Evolutionary conservation across 2,797 vertebrate species (phyloP), one percentile per base, ranked within the genome.

Genomic region (Novumbra hubbsi): DNA sequence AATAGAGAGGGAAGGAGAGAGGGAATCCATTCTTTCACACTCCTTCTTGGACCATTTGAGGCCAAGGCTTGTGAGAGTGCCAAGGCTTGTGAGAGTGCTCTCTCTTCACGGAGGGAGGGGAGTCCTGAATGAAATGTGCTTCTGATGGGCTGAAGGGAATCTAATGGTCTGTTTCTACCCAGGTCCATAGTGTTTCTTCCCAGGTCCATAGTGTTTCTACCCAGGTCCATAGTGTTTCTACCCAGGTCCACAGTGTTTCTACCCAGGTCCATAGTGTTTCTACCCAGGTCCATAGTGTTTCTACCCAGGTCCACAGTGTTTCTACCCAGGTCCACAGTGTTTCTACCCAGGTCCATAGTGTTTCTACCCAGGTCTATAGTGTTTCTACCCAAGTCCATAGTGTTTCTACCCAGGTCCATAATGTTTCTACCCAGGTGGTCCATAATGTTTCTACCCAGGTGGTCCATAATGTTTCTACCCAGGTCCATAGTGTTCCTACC

Each of bases 71-170:
- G 15, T 32, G 1, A 34, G n/a, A 34, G 17, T 17, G 15, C 30
- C n/a, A n/a, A n/a, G n/a, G n/a, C n/a, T n/a, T n/a, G n/a, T n/a
- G n/a, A n/a, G 45, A 27, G 45, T 49, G 28, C 24, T 48, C 41
- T 8, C 57, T 24, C 27, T n/a, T 63, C 2, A 5, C 24, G 30
- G 68, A 48, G 27, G 24, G 16, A 27, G 15, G 68, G 45, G 9
- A 66, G 17, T 66, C 64, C 30, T 38, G 62, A 28, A 11, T 69
- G 68, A 45, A 69, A 69, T 69, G 68, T 69, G 12, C 21, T 24
- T 69, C 50, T 69, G 68, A 49, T 69, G 28, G 68, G 48, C 68
- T 19, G 68, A 50, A 17, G 24, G 49, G 27, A 19, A 50, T 50
- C 52, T 30, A 49, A 52, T 27, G 27, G 45, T 7, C n/a, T 49